Percentiles rank a stretch among this genome's conserved stretches.
These are phyloP conservation scores for Cladopsammia gracilis DNA, from an alignment of 64 coral and sea anemone genomes.

Conservation along the genomic window DNA sequence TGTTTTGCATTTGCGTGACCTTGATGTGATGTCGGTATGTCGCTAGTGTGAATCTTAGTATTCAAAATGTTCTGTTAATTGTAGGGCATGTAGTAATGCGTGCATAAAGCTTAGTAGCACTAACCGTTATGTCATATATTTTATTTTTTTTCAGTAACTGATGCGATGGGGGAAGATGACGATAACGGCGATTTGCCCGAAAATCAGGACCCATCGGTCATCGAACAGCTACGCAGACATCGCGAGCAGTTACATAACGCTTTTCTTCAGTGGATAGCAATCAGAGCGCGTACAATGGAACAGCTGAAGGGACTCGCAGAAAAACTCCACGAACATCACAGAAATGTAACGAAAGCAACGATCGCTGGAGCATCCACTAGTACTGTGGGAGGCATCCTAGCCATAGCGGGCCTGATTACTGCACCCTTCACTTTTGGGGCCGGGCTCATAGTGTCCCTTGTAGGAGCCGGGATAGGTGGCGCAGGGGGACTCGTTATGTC, in stretches of 20 bases:
- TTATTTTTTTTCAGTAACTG: conserved; percentile 1
- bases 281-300: neutral
- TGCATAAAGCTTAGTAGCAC: no score
- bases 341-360: no score
- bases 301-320: no score
- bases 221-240: neutral
- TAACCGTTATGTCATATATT: no score
- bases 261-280: conserved; percentile 32
- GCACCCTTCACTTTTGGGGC: conserved; percentile 62
- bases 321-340: no score
- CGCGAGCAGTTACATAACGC: neutral
- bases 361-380: no score
- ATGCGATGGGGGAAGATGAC: neutral
- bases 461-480: conserved; percentile 44
- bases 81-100: no score
- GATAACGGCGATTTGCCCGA: neutral
- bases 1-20: no score
- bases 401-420: conserved; percentile 48
- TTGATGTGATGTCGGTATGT: no score
- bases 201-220: neutral
- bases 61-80: no score
- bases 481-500: conserved; percentile 43
- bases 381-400: conserved; percentile 10
- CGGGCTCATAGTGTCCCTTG: conserved; percentile 10
- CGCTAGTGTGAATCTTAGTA: no score